Base-by-base conservation (phyloP, 1,140 invertebrate species). In the Teleopsis dalmanni region DNA sequence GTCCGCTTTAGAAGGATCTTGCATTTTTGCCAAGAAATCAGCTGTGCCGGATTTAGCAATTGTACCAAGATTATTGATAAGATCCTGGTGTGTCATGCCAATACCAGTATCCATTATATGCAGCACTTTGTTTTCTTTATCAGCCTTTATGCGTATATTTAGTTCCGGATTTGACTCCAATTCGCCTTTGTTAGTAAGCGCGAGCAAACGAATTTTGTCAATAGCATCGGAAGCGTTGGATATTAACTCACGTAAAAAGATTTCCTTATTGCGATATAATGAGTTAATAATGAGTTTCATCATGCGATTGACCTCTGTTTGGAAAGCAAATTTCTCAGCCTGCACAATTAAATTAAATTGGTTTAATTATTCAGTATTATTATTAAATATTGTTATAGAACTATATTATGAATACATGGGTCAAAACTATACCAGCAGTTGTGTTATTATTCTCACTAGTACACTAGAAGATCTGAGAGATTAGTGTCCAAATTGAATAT, bases 231-330 rank as follows among this genome's bases (percentile, higher is more conserved):
- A 95, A 7, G 91, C 91, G 75, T 99, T 98, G 1, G 95, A 98
- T 57, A 98, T 98, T 63, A 98, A 76, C 74, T 99, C 95, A 62
- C 95, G 79, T 19, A 99, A 76, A 80, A 95, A 98, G 57, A 99
- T 98, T 82, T 99, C 95, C 74, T 99, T 98, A 72, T 98, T 98
- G 55, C 91, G 83, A 72, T 98, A 98, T 1, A 98, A 76, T 1
- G 95, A 98, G 75, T 98, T 98, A 63, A 98, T 98, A 67, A 98
- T 98, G 16, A 98, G 79, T 75, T 98, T 98, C 95, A 98, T 98
- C 93, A 98, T 97, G 25, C 95, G 87, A 76, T 96, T 95, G 9
- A 98, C 94, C 75, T 97, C 93, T 2, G 93, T 91, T 73, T 95
- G 92, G 77, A 98, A 99, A 19, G 81, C 81, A 71, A 87, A 91